Conservation (phyloP, 2,113 vertebrate genomes). For the Carettochelys insculpta region DNA sequence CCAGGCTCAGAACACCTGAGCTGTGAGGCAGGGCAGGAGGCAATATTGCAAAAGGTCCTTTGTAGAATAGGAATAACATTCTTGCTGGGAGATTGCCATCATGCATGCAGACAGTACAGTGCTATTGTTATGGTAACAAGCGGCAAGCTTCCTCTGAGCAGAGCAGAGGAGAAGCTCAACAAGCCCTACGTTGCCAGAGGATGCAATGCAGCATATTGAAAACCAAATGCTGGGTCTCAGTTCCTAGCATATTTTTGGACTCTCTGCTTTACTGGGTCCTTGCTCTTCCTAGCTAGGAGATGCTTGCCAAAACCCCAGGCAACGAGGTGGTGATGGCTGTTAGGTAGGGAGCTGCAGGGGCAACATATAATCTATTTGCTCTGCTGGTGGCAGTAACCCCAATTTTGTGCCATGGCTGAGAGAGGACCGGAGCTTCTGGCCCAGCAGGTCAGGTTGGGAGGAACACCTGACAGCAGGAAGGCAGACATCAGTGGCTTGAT, state of each 20-base stretch:
- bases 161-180: neutral
- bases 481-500: no score
- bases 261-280: neutral
- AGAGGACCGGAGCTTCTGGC: no score
- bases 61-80: neutral
- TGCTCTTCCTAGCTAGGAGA: neutral
- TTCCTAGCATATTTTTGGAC: neutral
- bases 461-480: no score
- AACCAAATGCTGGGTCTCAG: neutral
- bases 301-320: neutral
- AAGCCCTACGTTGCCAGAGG: neutral
- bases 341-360: no score
- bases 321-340: no score
- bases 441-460: no score
- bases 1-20: accelerated
- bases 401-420: no score
- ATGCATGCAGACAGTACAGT: neutral
- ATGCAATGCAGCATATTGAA: neutral
- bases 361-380: no score
- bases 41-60: neutral
- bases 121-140: neutral
- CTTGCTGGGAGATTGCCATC: neutral
- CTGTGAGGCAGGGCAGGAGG: neutral
- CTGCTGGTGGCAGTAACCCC: no score
- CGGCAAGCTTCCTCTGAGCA: neutral